Evolutionary conservation across 2,113 vertebrate genomes (phyloP), one percentile per base, ranked within the genome.

Genomic region (Sinocyclocheilus maitianheensis): DNA sequence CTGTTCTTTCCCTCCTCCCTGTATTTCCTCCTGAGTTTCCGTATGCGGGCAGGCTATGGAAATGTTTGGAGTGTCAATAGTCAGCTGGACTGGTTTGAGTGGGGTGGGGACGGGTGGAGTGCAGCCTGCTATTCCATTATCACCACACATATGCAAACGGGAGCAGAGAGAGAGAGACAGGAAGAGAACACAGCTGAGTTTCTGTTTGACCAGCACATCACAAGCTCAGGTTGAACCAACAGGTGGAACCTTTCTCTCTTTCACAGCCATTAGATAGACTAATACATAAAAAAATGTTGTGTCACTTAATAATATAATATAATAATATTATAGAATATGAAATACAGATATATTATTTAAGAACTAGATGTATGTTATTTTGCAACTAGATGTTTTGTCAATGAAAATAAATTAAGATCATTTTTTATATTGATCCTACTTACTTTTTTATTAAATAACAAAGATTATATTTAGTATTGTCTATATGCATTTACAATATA

Each of bases 31-130:
- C 86, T 93, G 72, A 86, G 84, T 65, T 74, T 82, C 71, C 93
- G 91, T 89, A 79, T 93, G 80, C 83, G 84, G 40, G 77, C 88
- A 8, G 84, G 65, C 91, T 94, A 93, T 94, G 93, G 93, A 94
- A 94, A 95, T 95, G 91, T 95, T 94, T 94, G 89, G 89, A 95
- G 91, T 94, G 92, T 93, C 93, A 93, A 94, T 92, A 94, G 89
- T 90, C 90, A 86, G 83, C 55, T 87, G 88, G 83, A 65, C 84
- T 84, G 89, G 88, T 79, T 40, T 22, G 87, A 91, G 90, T 10
- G 79, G 89, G 91, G 92, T 89, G 87, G 87, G 79, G 75, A 62
- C 3, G 51, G 51, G 51, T 69, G 84, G 84, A 88, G 78, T 80
- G 77, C 40, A 74, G 51, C 51, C 51, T 53, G 51, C 51, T 53